Evolutionary conservation across 2,797 vertebrate genomes (phyloP), one percentile per base, ranked within the genome.

Genomic region (Heteromormyrus szaboi): DNA sequence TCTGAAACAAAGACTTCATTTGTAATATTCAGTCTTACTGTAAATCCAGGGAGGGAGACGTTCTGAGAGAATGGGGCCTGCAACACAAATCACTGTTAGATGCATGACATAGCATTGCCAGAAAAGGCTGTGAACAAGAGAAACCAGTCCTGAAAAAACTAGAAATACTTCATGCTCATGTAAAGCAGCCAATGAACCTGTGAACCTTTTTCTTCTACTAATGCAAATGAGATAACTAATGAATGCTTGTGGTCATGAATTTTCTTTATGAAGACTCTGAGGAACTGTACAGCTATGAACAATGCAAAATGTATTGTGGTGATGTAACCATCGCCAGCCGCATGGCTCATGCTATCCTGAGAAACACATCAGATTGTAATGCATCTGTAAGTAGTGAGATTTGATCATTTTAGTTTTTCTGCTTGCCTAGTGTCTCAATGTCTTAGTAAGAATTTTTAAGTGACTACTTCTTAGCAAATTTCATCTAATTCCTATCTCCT

Each of bases 41-140:
- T 93, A 62, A 93, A 53, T 50, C 93, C 92, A 2, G 91, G 90
- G 33, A 91, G 62, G 37, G 90, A 85, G 19, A 8, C 85, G 0
- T 59, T 90, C 85, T 92, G 90, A 0, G 37, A 46, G 56, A 91
- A 29, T 59, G 96, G 95, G 91, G 93, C 89, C 96, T 96, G 92
- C 44, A 90, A 91, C 79, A n/a, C 89, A 51, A 85, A 90, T 7
- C 90, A 68, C 12, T 25, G 37, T 68, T 72, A 86, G 4, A n/a
- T 17, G 5, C 7, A 84, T 44, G 9, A 25, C 81, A 84, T n/a
- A 8, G 19, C 44, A 46, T 19, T 81, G 11, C 9, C 17, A 22
- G 76, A 48, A 83, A 83, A 19, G n/a, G 76, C 44, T 22, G 37
- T 22, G 17, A 84, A 14, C 41, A 12, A 22, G 53, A 22, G 12